Conservation (phyloP, 2,797 vertebrate species). For the Chaenodraco wilsoni region DNA sequence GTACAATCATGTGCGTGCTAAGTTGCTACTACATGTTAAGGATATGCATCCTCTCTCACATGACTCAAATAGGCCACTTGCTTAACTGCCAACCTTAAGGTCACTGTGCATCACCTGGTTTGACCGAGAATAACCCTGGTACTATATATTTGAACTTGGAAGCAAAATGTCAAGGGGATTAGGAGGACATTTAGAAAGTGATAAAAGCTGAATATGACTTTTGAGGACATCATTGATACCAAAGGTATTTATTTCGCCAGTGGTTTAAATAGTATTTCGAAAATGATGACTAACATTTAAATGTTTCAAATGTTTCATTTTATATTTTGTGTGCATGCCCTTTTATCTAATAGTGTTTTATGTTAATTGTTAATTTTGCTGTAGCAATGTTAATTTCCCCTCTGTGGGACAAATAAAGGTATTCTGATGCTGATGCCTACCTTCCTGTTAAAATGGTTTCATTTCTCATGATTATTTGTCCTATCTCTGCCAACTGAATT, state of each 20-base stretch:
- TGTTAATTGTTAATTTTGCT: no score
- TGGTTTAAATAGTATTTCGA: background rate
- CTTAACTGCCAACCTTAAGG: constrained; percentile 25
- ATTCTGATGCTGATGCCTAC: background rate
- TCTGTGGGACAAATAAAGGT: no score
- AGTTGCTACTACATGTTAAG: constrained; percentile 5
- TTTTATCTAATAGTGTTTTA: no score
- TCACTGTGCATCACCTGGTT: constrained; percentile 21
- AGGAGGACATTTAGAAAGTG: background rate
- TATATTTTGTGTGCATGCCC: background rate
- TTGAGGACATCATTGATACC: background rate
- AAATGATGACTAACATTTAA: no score
- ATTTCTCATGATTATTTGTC: background rate
- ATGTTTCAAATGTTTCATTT: no score
- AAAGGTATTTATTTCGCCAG: background rate
- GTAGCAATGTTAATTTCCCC: no score
- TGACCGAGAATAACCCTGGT: constrained; percentile 9
- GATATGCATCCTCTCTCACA: constrained; percentile 17
- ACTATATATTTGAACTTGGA: constrained; percentile 5
- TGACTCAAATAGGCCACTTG: constrained; percentile 23
- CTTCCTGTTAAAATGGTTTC: background rate
- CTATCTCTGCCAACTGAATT: background rate
- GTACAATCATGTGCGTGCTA: constrained; percentile 9
- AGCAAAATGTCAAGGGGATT: constrained; percentile 10
- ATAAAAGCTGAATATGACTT: constrained; percentile 17